Percentiles rank a stretch among this genome's conserved stretches.
Conservation (phyloP, 2,113 vertebrate species). For the Nymphicus hollandicus region DNA sequence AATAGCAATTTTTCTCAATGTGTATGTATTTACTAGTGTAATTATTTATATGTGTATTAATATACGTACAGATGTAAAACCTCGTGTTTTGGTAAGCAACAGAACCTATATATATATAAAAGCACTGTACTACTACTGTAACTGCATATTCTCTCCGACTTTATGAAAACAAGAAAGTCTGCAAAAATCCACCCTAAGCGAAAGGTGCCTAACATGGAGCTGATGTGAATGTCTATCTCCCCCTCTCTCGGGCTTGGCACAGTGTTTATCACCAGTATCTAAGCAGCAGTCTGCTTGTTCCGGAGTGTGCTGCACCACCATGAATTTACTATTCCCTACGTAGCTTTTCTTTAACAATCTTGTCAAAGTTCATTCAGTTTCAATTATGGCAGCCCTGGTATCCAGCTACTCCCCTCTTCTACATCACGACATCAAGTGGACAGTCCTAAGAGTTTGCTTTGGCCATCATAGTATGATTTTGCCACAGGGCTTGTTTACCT, state of each 20-base stretch:
- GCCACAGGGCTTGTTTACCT: background rate
- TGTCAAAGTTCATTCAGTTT: background rate
- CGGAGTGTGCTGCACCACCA: fast-evolving
- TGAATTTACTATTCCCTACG: background rate
- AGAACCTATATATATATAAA: background rate
- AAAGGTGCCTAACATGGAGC: background rate
- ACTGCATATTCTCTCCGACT: background rate
- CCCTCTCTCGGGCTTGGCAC: background rate
- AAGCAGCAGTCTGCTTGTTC: background rate
- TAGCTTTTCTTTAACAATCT: background rate
- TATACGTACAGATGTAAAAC: background rate
- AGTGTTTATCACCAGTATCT: background rate
- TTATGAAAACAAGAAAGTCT: background rate
- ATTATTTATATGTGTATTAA: background rate
- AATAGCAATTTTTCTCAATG: background rate
- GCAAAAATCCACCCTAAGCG: background rate
- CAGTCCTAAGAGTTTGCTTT: background rate
- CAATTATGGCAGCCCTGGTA: background rate
- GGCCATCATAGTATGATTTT: background rate
- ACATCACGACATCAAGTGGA: background rate
- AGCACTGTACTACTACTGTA: background rate
- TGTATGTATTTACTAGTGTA: background rate
- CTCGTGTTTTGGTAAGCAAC: background rate
- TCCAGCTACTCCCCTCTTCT: background rate
- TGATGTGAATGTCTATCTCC: background rate